Evolutionary conservation across 2,888 invertebrate species (phyloP).

Genomic region (Hydroisotoma schaefferi): DNA sequence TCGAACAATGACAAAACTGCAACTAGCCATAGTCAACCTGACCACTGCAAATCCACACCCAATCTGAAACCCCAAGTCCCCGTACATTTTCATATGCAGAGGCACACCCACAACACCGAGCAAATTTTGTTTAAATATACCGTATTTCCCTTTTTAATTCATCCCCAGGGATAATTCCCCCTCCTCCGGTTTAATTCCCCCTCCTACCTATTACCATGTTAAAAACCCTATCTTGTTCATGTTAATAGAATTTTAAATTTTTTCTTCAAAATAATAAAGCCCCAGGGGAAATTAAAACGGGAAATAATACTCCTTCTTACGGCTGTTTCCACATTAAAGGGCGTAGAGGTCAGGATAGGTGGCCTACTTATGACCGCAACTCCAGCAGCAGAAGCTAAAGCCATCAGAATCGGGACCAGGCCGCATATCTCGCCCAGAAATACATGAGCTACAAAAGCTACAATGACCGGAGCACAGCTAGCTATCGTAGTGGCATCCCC

Average conservation of each 20-base stretch:
- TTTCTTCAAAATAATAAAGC: background rate
- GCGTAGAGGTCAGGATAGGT: slow-evolving; percentile 34
- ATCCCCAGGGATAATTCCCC: too few species aligned
- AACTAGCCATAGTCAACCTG: slow-evolving; percentile 23
- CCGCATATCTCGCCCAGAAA: slow-evolving; percentile 41
- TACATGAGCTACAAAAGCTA: slow-evolving; percentile 32
- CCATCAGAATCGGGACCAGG: slow-evolving; percentile 28
- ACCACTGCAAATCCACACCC: slow-evolving; percentile 31
- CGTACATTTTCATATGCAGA: too few species aligned
- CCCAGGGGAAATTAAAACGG: background rate
- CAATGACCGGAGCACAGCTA: slow-evolving; percentile 21
- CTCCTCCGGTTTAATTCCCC: too few species aligned
- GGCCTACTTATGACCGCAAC: slow-evolving; percentile 39
- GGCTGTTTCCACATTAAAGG: slow-evolving; percentile 35
- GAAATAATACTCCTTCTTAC: slow-evolving; percentile 20
- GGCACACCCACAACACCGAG: too few species aligned
- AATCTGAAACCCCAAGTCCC: too few species aligned
- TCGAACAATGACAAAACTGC: slow-evolving; percentile 32
- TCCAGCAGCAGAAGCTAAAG: slow-evolving; percentile 31
- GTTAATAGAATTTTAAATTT: too few species aligned
- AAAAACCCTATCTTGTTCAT: too few species aligned
- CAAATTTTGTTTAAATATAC: too few species aligned
- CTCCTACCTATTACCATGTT: too few species aligned
- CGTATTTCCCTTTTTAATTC: too few species aligned
- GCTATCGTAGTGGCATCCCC: slow-evolving; percentile 30